Conservation (phyloP, 1,140 invertebrate species). For the Lamellibrachia luymesi region DNA sequence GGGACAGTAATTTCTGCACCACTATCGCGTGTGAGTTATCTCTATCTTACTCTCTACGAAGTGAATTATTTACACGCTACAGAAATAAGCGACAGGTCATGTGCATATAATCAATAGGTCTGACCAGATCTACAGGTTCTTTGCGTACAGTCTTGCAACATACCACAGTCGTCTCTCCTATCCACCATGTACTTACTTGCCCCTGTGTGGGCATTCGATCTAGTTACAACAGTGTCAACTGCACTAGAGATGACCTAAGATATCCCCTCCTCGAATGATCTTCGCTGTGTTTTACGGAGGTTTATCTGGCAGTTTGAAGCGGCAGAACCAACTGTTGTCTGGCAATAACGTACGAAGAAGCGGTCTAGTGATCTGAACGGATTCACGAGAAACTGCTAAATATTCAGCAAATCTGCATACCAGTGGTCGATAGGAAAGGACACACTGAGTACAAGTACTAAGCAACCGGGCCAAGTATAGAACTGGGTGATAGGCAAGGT, state of each 20-base stretch:
- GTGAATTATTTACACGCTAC: not conserved
- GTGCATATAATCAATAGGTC: not conserved
- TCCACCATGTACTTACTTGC: not conserved
- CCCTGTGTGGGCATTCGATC: not conserved
- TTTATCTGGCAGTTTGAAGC: not conserved
- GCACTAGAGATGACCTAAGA: not conserved
- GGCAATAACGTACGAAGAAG: not conserved
- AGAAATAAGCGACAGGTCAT: not conserved
- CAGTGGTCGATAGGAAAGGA: not conserved
- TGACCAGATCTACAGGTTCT: not conserved
- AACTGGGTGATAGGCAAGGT: not conserved
- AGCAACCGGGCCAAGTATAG: not conserved
- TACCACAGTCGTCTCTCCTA: not conserved
- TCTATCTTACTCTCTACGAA: not conserved
- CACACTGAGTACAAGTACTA: not conserved
- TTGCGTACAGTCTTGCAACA: not conserved
- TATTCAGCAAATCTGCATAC: not conserved
- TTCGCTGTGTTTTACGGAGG: not conserved
- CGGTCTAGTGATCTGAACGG: not conserved
- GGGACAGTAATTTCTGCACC: not conserved
- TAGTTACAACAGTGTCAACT: not conserved
- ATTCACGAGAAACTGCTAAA: not conserved
- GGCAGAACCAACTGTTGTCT: not conserved
- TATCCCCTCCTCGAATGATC: not conserved
- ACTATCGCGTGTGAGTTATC: not conserved